These are phyloP conservation scores for Zosterops pallidus DNA, from an alignment of 2,113 vertebrate genomes.

Conservation along the genomic window DNA sequence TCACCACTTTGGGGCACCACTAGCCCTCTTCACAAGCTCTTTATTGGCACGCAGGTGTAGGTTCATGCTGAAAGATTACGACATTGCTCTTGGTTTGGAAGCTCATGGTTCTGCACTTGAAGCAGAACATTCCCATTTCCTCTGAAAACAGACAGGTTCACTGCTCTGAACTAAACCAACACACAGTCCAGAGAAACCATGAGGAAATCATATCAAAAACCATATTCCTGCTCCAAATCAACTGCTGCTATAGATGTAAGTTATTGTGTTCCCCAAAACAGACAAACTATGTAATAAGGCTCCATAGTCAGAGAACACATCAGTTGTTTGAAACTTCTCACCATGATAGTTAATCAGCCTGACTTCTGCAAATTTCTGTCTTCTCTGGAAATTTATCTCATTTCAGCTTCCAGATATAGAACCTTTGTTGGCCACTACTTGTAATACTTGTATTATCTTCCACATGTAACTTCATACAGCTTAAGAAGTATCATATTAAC, in stretches of 20 bases:
- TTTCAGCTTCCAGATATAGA: neutral
- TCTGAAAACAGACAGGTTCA: neutral
- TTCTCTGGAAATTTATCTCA: neutral
- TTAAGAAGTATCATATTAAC: neutral
- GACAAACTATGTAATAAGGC: neutral
- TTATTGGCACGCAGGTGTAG: accelerated
- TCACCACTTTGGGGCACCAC: neutral
- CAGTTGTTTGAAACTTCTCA: neutral
- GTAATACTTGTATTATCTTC: neutral
- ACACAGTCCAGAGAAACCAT: neutral
- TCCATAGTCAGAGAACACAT: neutral
- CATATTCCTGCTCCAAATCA: neutral
- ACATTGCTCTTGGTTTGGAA: neutral
- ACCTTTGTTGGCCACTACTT: neutral
- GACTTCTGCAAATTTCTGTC: neutral
- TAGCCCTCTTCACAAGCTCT: neutral
- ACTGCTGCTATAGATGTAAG: neutral
- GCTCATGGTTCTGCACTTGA: neutral
- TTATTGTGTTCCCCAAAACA: neutral
- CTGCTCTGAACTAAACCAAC: neutral
- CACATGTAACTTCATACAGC: neutral
- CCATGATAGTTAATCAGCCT: neutral
- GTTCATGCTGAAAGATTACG: neutral
- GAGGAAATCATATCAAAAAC: neutral
- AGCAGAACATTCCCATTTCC: neutral